Evolutionary conservation across 2,888 invertebrate species (phyloP), one percentile per base, ranked within the genome.

Genomic region (Tolmerus cingulatus): DNA sequence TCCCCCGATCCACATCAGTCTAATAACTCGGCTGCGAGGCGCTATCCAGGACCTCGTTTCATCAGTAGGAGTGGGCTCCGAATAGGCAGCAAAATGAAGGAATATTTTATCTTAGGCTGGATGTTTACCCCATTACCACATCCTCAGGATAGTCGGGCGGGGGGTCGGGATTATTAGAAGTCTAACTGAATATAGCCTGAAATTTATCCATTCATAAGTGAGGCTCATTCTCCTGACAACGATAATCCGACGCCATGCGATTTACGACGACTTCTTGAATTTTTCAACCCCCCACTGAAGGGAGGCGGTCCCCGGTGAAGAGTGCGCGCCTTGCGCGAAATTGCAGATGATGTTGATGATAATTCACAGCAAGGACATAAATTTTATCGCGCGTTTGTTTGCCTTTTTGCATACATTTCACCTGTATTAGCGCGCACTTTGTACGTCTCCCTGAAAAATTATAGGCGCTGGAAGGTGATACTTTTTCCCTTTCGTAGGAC

Each of bases 151-250:
- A 55, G 51, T 51, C 46, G 55, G 19, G 66, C 66, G 66, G 66
- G 66, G 66, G 66, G 66, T 66, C 23, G 66, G 23, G 66, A 66
- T 66, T 66, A 66, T 66, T 66, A 66, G 66, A 66, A 66, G 27
- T 81, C 55, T 81, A 51, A 81, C 81, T 81, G 81, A 55, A 55
- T 81, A 55, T 43, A 27, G 40, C 55, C 30, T 81, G 81, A 81
- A 81, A 81, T 81, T 81, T 81, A 81, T 81, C 81, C 81, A 81
- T 81, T 81, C 55, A 81, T 81, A 81, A 81, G 81, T 81, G 81
- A 81, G 46, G 51, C 81, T 30, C 51, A 23, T 51, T 51, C 81
- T 43, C 27, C 30, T 27, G 81, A 34, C 46, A 27, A 30, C 51
- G 43, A 46, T 81, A 51, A 81, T 81, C 81, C 43, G 23, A n/a